Evolutionary conservation across 2,888 invertebrate species (phyloP).

Genomic region (Dione vanillae): DNA sequence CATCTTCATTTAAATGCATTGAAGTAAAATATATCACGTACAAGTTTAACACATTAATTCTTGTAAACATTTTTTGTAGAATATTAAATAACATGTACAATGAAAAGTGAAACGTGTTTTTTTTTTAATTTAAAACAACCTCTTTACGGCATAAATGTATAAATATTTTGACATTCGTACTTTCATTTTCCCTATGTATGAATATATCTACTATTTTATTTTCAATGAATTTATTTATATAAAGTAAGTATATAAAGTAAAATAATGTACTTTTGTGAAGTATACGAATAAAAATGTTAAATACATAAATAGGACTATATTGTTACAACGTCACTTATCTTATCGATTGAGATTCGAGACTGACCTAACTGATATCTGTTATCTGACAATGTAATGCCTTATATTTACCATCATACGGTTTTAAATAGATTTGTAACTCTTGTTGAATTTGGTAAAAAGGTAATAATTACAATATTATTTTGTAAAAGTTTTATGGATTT

Average conservation of each 20-base stretch:
- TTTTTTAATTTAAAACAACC: slow-evolving; percentile 1
- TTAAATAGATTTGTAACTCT: not conserved
- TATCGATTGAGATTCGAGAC: slow-evolving; percentile 23
- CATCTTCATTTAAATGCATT: slow-evolving; percentile 7
- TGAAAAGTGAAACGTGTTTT: slow-evolving; percentile 15
- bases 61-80: not conserved
- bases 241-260: too few species aligned
- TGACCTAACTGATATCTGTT: slow-evolving; percentile 27
- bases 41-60: not conserved
- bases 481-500: too few species aligned
- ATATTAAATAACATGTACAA: not conserved
- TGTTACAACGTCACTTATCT: slow-evolving; percentile 24
- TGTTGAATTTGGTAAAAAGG: too few species aligned
- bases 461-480: too few species aligned
- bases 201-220: too few species aligned
- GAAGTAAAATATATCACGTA: not conserved
- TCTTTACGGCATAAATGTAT: not conserved
- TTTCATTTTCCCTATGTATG: not conserved
- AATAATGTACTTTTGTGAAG: too few species aligned
- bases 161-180: not conserved
- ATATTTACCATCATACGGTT: slow-evolving; percentile 21
- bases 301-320: slow-evolving; percentile 14
- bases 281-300: not conserved
- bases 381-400: slow-evolving; percentile 19
- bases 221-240: too few species aligned